Base-by-base conservation (phyloP, 2,888 invertebrate species). In the Sepioteuthis lessoniana region DNA sequence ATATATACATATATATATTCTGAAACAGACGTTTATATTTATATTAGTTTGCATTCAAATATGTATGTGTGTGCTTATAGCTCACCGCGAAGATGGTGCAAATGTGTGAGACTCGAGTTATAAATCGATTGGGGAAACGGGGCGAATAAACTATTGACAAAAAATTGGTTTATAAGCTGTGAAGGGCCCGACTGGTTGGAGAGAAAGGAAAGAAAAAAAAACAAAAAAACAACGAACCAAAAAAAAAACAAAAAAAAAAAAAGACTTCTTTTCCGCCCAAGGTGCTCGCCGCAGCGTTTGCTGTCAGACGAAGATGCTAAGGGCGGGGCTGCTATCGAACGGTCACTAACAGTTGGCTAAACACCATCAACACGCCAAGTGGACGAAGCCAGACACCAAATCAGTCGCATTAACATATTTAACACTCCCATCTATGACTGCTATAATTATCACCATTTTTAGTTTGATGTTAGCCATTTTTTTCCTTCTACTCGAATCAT, bases 231-330 rank as follows among this genome's bases (percentile, higher is more conserved):
- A n/a, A n/a, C n/a, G n/a, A n/a, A n/a, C n/a, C n/a, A n/a, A n/a
- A n/a, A n/a, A n/a, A n/a, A n/a, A n/a, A 55, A 42, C 42, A 42
- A 42, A 42, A 42, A 42, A 42, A 42, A 42, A 42, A 42, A 42
- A 42, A 42, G 7, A 42, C 21, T 55, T 55, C 25, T 55, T 76
- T 76, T 76, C n/a, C 76, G 76, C 76, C 76, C 76, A 76, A 76
- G 76, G 76, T 76, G 76, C 76, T 76, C n/a, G 76, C 76, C n/a
- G n/a, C 76, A 13, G n/a, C 76, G 8, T 35, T 76, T n/a, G 76
- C n/a, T 76, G n/a, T 76, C 76, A 76, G 76, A 76, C 76, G n/a
- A 76, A 76, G n/a, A 76, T 76, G n/a, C 76, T 76, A n/a, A 76
- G 76, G 76, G 76, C 76, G 76, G n/a, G 76, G 76, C 76, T 35